phyloP scores from a whole-genome alignment of 1,140 invertebrate genomes.

The Pogonomyrmex barbatus region DNA sequence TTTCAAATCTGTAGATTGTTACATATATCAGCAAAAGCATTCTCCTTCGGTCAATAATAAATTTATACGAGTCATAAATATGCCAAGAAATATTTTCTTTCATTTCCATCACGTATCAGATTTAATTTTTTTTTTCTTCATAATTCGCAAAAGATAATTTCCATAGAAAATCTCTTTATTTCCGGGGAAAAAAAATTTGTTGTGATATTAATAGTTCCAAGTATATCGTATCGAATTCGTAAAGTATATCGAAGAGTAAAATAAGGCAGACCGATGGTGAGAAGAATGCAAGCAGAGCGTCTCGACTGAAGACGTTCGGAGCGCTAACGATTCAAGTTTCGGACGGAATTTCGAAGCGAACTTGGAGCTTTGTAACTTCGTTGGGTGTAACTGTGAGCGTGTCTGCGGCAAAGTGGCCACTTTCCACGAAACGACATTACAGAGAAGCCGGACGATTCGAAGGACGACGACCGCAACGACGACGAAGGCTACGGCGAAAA shows the following conservation, averaged over 20 bases:
- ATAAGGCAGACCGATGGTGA: not conserved
- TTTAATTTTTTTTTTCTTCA: not conserved
- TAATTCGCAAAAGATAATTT: not conserved
- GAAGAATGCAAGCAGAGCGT: not conserved
- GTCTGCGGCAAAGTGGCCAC: conserved; percentile 57
- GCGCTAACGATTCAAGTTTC: conserved; percentile 55
- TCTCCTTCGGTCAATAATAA: not conserved
- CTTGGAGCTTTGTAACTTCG: conserved; percentile 46
- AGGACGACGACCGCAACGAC: conserved; percentile 35
- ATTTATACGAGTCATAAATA: not conserved
- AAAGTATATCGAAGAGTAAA: not conserved
- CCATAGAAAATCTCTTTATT: not conserved
- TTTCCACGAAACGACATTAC: conserved; percentile 41
- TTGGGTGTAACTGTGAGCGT: conserved; percentile 50
- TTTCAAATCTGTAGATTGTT: too few species aligned
- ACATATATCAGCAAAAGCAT: too few species aligned
- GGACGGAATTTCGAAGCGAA: conserved; percentile 31
- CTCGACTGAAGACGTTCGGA: conserved; percentile 17
- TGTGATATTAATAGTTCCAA: not conserved
- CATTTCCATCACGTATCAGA: not conserved
- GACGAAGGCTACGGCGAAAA: conserved; percentile 6
- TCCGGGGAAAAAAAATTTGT: not conserved
- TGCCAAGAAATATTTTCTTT: not conserved
- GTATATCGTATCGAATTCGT: not conserved
- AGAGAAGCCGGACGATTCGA: conserved; percentile 49